Base-by-base conservation (phyloP, 1,140 invertebrate species). In the Copidosoma floridanum region DNA sequence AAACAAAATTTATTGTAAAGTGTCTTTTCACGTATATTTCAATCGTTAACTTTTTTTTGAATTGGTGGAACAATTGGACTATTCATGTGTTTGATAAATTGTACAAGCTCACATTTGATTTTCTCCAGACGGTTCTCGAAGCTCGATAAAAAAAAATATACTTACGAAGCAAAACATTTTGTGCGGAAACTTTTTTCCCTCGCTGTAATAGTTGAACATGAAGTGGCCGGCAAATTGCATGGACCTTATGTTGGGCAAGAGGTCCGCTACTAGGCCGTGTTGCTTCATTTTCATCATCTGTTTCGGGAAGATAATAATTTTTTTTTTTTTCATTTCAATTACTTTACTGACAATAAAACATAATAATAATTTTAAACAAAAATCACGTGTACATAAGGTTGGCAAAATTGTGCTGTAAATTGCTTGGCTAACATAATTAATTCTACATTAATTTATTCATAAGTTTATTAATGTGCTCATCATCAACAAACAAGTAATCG, bases 181-280 rank as follows among this genome's bases (percentile, higher is more conserved):
- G 43, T 80, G 78, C 51, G 78, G 68, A 51, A 72, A 68, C 38
- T 79, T 81, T 44, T 70, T 74, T 21, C 75, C 73, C 43, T 81
- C 78, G 10, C 83, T 80, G 61, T 90, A 85, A 69, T 91, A 92
- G 73, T 90, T 90, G 70, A 91, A 87, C 73, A 92, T 81, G 68
- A 90, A 92, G 62, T 91, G 87, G 12, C 90, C 90, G 10, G 83
- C 83, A 8, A 82, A 77, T 73, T 91, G 88, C 86, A 92, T 91
- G 32, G 91, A 70, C 64, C 84, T 83, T 65, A 93, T 90, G 64
- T 91, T 90, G 24, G 90, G 89, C 86, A 90, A 86, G 59, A 92
- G 77, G 73, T 92, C 90, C 67, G 88, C 86, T 78, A 92, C 89
- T 29, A 93, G 85, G 74, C 90, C 90, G 50, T 74, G 71, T 44